A percentile compares a stretch with the other conserved stretches of the same genome.
These are phyloP conservation scores for Ophiothrix spiculata DNA, from an alignment of 35 echinoderm and acorn worm genomes.

Conservation along the genomic window DNA sequence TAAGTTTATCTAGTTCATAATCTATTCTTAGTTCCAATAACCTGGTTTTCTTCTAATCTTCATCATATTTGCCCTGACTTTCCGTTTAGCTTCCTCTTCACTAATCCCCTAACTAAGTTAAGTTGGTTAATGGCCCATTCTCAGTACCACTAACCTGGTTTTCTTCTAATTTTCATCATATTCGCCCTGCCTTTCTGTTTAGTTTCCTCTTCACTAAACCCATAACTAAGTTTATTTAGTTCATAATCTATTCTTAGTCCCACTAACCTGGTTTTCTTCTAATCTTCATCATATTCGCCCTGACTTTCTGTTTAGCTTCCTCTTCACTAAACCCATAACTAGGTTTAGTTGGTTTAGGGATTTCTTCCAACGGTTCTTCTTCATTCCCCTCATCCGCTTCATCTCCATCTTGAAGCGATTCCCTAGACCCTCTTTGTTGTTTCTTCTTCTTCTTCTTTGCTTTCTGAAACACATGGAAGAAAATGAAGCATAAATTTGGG, in stretches of 20 bases:
- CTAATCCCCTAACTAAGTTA: no score
- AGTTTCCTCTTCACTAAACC: constrained; percentile 61
- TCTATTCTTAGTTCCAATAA: no score
- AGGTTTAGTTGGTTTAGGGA: constrained; percentile 76
- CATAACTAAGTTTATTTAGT: no score
- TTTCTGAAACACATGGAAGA: no score
- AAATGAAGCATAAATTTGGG: not conserved
- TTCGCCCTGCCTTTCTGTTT: constrained; percentile 49
- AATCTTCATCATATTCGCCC: constrained; percentile 54
- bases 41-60: no score
- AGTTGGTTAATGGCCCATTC: no score
- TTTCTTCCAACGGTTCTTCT: constrained; percentile 17
- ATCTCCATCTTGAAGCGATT: constrained; percentile 39
- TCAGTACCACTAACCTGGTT: constrained; percentile 85
- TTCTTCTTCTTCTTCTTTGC: constrained; percentile 64
- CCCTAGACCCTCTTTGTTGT: constrained; percentile 49
- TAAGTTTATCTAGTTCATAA: no score
- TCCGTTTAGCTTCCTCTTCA: no score
- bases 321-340: constrained; percentile 64
- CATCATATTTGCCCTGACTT: no score
- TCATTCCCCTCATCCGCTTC: constrained; percentile 42
- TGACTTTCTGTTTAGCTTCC: constrained; percentile 39
- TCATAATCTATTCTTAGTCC: no score
- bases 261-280: constrained; percentile 87
- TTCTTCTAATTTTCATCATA: constrained; percentile 61